These are phyloP conservation scores for Trichopria drosophilae DNA, from an alignment of 2,888 invertebrate genomes.

Conservation along the genomic window DNA sequence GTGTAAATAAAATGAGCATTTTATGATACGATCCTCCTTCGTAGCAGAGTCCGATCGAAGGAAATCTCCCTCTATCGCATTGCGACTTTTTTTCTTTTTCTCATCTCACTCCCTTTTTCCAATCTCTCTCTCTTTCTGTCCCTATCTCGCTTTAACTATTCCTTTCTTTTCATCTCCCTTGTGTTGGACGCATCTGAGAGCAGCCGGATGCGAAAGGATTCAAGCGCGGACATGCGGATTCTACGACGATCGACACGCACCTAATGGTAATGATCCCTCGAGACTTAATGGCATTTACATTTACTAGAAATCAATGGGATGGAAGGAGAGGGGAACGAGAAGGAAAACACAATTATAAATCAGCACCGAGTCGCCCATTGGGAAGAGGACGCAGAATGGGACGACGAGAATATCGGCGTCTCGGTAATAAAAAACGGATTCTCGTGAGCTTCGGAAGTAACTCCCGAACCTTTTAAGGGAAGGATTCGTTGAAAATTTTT, in stretches of 20 bases:
- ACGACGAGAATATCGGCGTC: background rate
- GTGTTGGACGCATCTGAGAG: too few relatives aligned
- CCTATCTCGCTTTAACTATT: constrained; percentile 12
- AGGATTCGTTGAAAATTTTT: too few relatives aligned
- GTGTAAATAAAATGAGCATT: constrained; percentile 56
- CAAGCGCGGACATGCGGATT: too few relatives aligned
- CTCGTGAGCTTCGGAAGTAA: too few relatives aligned
- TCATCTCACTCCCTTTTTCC: constrained; percentile 9
- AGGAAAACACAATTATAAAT: constrained; percentile 43
- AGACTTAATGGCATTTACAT: constrained; percentile 43
- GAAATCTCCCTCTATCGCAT: constrained; percentile 32
- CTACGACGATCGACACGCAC: too few relatives aligned
- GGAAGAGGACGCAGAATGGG: constrained; percentile 11
- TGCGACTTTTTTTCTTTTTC: background rate
- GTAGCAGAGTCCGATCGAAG: constrained; percentile 40
- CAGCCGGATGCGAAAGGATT: constrained; percentile 19
- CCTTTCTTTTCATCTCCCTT: constrained; percentile 13
- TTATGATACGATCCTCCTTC: constrained; percentile 52
- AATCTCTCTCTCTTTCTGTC: constrained; percentile 2
- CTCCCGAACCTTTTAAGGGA: too few relatives aligned
- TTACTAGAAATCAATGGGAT: constrained; percentile 44
- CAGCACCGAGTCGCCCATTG: constrained; percentile 21
- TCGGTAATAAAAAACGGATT: constrained; percentile 16
- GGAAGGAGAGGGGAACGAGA: constrained; percentile 20
- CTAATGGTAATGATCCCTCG: constrained; percentile 43